Evolutionary conservation across 2,113 vertebrate genomes (phyloP).

Genomic region (Grammomys surdaster): DNA sequence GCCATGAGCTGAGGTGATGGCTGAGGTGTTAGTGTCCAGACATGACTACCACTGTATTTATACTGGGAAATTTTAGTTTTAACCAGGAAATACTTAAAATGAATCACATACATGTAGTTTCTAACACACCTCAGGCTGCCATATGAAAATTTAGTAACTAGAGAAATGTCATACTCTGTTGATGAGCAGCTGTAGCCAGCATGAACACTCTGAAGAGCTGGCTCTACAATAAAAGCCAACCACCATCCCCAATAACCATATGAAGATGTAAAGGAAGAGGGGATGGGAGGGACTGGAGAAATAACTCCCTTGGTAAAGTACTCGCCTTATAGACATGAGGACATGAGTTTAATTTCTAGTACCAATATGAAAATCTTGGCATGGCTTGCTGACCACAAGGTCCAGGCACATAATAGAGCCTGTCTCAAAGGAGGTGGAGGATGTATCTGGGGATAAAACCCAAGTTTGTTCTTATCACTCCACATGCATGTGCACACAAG

Average conservation of each 20-base stretch:
- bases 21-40: background rate
- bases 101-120: background rate
- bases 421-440: background rate
- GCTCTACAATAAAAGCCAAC: fast-evolving
- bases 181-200: fast-evolving
- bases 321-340: background rate
- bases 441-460: too few relatives aligned
- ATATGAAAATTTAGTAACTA: background rate
- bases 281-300: background rate
- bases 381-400: background rate
- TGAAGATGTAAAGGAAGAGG: background rate
- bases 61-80: background rate
- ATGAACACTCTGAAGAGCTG: fast-evolving
- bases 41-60: background rate
- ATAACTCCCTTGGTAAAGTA: background rate
- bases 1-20: fast-evolving
- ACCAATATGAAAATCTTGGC: too few relatives aligned
- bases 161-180: background rate
- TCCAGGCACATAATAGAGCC: too few relatives aligned
- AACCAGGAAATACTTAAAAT: background rate
- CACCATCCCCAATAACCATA: too few relatives aligned
- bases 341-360: background rate
- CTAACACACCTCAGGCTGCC: background rate
- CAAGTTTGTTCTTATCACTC: too few relatives aligned
- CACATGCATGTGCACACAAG: background rate